Evolutionary conservation across 2,113 vertebrate species (phyloP).

Genomic region (Steatornis caripensis): DNA sequence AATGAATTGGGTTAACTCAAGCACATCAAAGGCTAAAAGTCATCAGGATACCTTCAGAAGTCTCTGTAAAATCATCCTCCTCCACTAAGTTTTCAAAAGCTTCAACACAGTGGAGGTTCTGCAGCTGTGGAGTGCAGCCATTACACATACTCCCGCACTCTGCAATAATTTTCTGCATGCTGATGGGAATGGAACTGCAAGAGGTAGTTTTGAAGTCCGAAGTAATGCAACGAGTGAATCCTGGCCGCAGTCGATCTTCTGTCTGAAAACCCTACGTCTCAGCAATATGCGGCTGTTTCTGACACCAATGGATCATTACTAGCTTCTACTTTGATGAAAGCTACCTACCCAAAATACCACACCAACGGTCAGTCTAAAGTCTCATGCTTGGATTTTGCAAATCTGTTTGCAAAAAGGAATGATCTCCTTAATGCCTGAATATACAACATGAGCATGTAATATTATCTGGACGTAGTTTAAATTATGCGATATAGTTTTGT

Average conservation of each 20-base stretch:
- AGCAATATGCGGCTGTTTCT: not conserved
- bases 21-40: not conserved
- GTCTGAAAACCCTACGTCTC: not conserved
- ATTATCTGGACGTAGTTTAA: not conserved
- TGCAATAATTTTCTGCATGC: not conserved
- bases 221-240: not conserved
- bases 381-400: not conserved
- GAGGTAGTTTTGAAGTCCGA: not conserved
- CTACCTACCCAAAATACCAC: not conserved
- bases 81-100: not conserved
- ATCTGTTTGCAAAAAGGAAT: not conserved
- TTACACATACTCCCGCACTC: not conserved
- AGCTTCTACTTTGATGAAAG: not conserved
- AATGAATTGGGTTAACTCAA: not conserved
- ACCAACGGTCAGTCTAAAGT: not conserved
- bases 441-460: not conserved
- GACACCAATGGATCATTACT: not conserved
- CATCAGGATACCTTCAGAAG: not conserved
- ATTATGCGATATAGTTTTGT: not conserved
- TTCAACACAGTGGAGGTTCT: not conserved
- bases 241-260: not conserved
- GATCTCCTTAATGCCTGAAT: not conserved
- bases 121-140: not conserved
- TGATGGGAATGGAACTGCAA: not conserved
- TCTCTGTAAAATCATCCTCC: not conserved